Conservation (phyloP, 2,797 vertebrate genomes). For the Lacerta agilis region DNA sequence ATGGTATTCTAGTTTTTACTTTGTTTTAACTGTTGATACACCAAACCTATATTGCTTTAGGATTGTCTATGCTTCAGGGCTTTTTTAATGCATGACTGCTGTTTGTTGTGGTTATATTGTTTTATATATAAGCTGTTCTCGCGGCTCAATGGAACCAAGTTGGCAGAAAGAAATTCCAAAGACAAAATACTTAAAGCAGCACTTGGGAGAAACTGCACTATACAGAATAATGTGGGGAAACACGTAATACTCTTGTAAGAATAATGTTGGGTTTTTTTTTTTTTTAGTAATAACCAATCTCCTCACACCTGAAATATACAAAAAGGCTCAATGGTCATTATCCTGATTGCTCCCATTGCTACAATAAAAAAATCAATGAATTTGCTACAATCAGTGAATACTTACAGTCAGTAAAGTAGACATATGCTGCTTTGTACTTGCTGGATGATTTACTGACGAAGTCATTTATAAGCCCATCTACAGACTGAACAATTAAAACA, state of each 20-base stretch:
- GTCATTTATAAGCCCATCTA: slow-evolving; percentile 91
- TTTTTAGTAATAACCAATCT: not conserved
- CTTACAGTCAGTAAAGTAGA: slow-evolving; percentile 99
- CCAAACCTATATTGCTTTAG: not conserved
- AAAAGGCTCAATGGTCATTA: not conserved
- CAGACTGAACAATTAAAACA: slow-evolving; percentile 80
- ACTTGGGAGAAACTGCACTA: not conserved
- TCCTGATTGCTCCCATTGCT: not conserved
- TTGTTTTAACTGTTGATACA: not conserved
- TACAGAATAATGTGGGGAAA: not conserved
- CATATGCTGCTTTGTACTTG: slow-evolving; percentile 93
- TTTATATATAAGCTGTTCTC: not conserved
- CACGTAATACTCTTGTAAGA: not conserved
- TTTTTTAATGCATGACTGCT: not conserved
- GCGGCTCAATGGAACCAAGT: not conserved
- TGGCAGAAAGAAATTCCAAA: not conserved
- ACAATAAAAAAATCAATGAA: not conserved
- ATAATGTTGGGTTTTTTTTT: not conserved
- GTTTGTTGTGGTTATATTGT: not conserved
- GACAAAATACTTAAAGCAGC: not conserved
- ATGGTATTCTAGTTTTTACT: not conserved
- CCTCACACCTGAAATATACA: not conserved
- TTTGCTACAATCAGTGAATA: slow-evolving; percentile 57
- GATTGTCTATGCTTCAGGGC: not conserved
- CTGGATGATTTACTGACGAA: slow-evolving; percentile 86